Evolutionary conservation across 1,140 invertebrate species (phyloP), one percentile per base, ranked within the genome.

Genomic region (Acromyrmex charruanus): DNA sequence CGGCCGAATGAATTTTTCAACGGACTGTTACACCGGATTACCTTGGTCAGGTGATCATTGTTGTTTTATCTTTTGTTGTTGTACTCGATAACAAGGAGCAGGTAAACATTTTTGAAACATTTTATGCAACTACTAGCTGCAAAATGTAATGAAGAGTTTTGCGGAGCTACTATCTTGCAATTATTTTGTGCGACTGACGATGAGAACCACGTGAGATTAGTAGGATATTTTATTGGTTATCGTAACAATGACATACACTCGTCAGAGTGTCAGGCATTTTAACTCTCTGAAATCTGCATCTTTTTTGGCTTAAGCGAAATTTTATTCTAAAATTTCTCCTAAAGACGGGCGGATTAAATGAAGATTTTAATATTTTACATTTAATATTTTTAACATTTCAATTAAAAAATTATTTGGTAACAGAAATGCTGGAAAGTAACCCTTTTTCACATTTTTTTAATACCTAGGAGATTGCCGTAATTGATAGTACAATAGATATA

Each of bases 1-100:
- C 0, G 63, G 39, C n/a, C 31, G 18, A 51, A 81, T 86, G 39
- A 74, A 84, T 74, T 84, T 84, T 63, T 49, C 80, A 74, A 31
- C 58, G 18, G 12, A 63, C 55, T 51, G 18, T 68, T 53, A 21
- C 14, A n/a, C n/a, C n/a, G 39, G n/a, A 61, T 68, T 61, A 59
- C 16, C 66, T 18, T 74, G 25, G 31, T 74, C 53, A 61, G n/a
- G 10, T 39, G 6, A 74, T 82, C 58, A 59, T 82, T 74, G 68
- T 72, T 82, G 25, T 68, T 44, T 44, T 63, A 75, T 0, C 16
- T 69, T 10, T 74, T 51, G n/a, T 12, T 58, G 31, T 18, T 61
- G 44, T 51, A 51, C 25, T 12, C 39, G 28, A 3, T 35, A 31
- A 74, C 39, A 69, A 51, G 55, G 58, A 5, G 12, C 18, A 9